Evolutionary conservation across 2,113 vertebrate genomes (phyloP).

Genomic region (Platycercus adscitus): DNA sequence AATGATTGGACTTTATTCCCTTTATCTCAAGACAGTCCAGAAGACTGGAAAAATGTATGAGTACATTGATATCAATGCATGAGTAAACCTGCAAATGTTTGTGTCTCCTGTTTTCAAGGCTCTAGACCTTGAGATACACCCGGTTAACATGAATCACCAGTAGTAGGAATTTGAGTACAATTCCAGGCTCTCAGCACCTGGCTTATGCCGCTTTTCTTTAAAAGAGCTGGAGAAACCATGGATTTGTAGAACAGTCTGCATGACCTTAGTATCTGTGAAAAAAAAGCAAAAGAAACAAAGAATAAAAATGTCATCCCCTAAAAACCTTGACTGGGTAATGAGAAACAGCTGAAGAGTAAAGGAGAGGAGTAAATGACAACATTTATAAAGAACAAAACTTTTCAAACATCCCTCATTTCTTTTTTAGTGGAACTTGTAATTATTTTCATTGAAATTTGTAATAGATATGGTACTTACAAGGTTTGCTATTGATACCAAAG

Average conservation of each 20-base stretch:
- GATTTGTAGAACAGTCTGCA: background rate
- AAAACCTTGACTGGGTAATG: background rate
- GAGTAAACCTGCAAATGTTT: background rate
- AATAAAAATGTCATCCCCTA: fast-evolving
- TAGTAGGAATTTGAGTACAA: background rate
- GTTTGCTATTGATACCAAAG: background rate
- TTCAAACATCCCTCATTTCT: background rate
- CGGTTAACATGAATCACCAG: background rate
- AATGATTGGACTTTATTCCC: background rate
- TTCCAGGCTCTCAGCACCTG: background rate
- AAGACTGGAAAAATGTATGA: background rate
- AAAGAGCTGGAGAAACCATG: background rate
- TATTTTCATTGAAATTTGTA: background rate
- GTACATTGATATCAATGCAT: background rate
- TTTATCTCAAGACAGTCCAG: background rate
- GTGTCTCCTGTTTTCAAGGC: fast-evolving
- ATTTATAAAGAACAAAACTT: background rate
- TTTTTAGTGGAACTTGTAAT: background rate
- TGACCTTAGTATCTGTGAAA: background rate
- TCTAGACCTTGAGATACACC: background rate
- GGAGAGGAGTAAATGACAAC: background rate
- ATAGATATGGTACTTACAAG: background rate
- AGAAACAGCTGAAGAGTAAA: background rate
- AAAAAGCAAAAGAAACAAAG: background rate
- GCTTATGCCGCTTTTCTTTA: background rate